Percentiles rank a stretch among this genome's conserved stretches.
Conservation (phyloP, 92 coral and sea anemone species). For the Phymanthus crucifer region DNA sequence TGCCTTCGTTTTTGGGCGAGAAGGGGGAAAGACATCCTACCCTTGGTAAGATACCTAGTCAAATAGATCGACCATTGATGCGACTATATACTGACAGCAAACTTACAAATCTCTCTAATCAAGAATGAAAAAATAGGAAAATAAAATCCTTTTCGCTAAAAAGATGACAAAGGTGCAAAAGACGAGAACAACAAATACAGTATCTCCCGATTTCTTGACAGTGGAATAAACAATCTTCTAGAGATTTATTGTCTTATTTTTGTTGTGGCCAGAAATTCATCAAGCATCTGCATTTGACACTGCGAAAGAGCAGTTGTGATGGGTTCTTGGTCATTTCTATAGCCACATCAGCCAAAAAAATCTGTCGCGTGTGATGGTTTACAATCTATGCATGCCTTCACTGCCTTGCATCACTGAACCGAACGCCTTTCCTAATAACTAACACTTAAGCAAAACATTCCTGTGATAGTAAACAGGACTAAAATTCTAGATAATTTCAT, state of each 20-base stretch:
- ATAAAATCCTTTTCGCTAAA: too few relatives aligned
- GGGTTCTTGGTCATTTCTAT: not conserved
- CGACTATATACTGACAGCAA: not conserved
- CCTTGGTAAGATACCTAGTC: not conserved
- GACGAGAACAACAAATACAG: too few relatives aligned
- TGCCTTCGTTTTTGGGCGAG: not conserved
- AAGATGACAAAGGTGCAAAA: too few relatives aligned
- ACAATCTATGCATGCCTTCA: slow-evolving; percentile 57
- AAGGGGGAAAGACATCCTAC: not conserved
- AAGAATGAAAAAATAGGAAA: not conserved
- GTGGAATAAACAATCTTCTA: not conserved
- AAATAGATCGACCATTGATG: not conserved
- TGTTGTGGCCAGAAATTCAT: not conserved
- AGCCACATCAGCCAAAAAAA: slow-evolving; percentile 64
- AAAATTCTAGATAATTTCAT: not conserved
- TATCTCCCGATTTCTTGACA: too few relatives aligned
- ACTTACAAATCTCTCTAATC: not conserved
- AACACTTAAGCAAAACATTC: not conserved
- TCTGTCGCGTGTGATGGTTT: slow-evolving; percentile 34
- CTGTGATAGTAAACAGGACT: not conserved
- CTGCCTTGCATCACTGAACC: slow-evolving; percentile 26
- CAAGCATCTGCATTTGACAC: not conserved
- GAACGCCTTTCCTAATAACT: slow-evolving; percentile 15
- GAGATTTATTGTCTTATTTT: not conserved
- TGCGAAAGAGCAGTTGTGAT: slow-evolving; percentile 7